A percentile compares a stretch with the other conserved stretches of the same genome.
phyloP scores from a whole-genome alignment of 2,113 vertebrate species.

The Malurus alboscapulatus region DNA sequence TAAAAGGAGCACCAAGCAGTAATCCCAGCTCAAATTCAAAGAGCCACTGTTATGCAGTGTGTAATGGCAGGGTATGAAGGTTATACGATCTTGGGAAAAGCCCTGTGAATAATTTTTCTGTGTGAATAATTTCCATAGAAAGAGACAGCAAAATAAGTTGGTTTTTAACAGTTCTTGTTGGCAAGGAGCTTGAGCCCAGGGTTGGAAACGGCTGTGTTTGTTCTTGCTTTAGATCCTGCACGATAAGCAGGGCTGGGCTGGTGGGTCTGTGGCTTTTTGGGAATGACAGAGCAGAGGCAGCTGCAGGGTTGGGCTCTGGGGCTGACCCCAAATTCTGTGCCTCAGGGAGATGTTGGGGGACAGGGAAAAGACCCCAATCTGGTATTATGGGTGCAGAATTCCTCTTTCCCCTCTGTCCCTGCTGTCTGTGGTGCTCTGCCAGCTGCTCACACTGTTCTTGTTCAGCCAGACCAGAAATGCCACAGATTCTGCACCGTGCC shows the following conservation, averaged over 20 bases:
- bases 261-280: neutral
- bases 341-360: accelerated
- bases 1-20: neutral
- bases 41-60: neutral
- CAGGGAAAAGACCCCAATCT: accelerated
- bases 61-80: neutral
- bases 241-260: slow-evolving; percentile 4
- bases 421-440: neutral
- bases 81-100: neutral
- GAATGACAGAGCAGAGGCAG: neutral
- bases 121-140: slow-evolving; percentile 36
- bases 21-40: neutral
- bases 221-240: slow-evolving; percentile 4
- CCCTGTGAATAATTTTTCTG: neutral
- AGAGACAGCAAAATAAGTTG: slow-evolving; percentile 51
- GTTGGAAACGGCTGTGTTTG: slow-evolving; percentile 44
- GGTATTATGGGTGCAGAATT: accelerated
- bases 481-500: accelerated
- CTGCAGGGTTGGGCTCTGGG: neutral
- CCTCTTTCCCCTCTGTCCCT: accelerated
- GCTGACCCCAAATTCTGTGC: neutral
- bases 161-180: slow-evolving; percentile 26
- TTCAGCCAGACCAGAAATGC: neutral
- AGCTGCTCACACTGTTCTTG: accelerated
- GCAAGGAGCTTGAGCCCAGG: slow-evolving; percentile 25